Conservation (phyloP, 2,888 invertebrate species). For the Zonitis immaculata region DNA sequence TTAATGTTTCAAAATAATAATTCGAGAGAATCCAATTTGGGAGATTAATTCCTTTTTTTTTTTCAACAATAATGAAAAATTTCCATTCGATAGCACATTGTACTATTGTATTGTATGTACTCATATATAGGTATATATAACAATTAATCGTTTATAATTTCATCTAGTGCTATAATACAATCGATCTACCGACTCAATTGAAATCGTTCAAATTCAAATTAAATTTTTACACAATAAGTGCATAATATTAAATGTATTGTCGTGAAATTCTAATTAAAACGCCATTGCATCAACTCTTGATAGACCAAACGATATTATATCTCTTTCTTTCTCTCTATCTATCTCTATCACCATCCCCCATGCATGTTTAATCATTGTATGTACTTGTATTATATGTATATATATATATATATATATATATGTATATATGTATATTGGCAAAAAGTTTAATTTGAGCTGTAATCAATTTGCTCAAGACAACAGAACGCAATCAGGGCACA, state of each 20-base stretch:
- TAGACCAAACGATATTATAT: constrained; percentile 17
- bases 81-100: too few species aligned
- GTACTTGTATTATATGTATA: too few species aligned
- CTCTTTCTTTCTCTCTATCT: neutral
- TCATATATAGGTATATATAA: neutral
- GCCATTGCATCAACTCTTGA: constrained; percentile 32
- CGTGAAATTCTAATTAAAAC: constrained; percentile 42
- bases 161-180: neutral
- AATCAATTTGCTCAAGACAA: constrained; percentile 49
- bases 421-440: too few species aligned
- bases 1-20: too few species aligned
- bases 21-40: too few species aligned
- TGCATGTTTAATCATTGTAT: constrained; percentile 48
- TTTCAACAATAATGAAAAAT: too few species aligned
- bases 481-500: constrained; percentile 42
- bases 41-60: too few species aligned
- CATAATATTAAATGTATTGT: constrained; percentile 5
- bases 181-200: neutral
- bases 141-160: neutral
- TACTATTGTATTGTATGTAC: too few species aligned
- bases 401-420: too few species aligned
- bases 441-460: constrained; percentile 48
- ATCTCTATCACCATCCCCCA: constrained; percentile 24
- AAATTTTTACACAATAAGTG: neutral
- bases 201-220: neutral